Conservation (phyloP, 2,113 vertebrate species). For the Chamaetylas fuelleborni region DNA sequence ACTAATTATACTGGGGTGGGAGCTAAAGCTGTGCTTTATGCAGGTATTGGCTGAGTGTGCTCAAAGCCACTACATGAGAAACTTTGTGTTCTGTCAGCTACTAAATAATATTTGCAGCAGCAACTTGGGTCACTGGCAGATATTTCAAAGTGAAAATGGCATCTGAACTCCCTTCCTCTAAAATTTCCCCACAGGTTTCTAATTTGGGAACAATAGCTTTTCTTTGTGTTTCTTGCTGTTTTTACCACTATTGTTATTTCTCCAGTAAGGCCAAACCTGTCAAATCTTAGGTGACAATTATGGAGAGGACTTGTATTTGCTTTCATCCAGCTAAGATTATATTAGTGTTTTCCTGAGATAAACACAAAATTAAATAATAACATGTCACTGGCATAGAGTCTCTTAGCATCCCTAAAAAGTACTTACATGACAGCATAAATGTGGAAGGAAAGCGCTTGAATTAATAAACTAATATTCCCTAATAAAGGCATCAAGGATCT, state of each 20-base stretch:
- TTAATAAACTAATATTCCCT: not conserved
- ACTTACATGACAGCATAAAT: not conserved
- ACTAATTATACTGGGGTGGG: not conserved
- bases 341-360: not conserved
- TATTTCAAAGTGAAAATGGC: not conserved
- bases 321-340: not conserved
- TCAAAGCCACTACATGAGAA: not conserved
- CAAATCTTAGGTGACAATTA: not conserved
- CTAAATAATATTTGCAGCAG: not conserved
- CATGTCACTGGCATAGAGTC: not conserved
- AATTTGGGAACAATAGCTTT: not conserved
- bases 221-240: not conserved
- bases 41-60: not conserved
- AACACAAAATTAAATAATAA: not conserved
- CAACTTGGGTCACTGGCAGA: not conserved
- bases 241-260: not conserved
- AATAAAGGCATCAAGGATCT: not conserved
- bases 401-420: not conserved
- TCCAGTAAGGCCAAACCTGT: not conserved
- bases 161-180: not conserved
- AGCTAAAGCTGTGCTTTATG: not conserved
- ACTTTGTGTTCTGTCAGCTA: not conserved
- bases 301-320: not conserved
- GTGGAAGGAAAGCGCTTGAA: not conserved
- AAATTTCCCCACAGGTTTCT: not conserved